Evolutionary conservation across 1,140 invertebrate species (phyloP), one percentile per base, ranked within the genome.

Genomic region (Drosophila insularis): DNA sequence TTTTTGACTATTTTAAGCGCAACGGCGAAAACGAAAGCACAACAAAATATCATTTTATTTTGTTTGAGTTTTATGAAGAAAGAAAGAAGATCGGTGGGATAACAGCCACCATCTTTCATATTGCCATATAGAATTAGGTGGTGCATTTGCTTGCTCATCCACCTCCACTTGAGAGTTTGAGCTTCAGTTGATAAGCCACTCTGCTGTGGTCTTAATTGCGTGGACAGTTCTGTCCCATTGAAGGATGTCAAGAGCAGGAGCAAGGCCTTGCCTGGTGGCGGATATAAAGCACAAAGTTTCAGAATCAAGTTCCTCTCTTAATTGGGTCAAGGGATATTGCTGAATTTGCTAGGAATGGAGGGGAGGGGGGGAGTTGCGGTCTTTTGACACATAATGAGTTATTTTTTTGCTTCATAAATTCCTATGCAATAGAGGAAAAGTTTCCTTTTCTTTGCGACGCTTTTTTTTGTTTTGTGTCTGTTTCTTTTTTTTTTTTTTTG

Each of bases 371-470:
- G 54, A 11, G n/a, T 40, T 59, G 40, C 35, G 8, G 54, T 67
- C 66, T 77, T 82, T 67, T 87, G 82, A 89, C 79, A 89, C 84
- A 87, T 82, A 87, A 87, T 89, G 80, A 82, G 75, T 82, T 77
- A 78, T 79, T 71, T 87, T 81, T 69, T 71, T 69, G 13, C 66
- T 21, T 65, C 72, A 87, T 86, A 78, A 86, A 76, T 77, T 87
- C 73, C 79, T 64, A 64, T 81, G 68, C 59, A 74, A 71, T 54
- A 65, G 31, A 46, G 58, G 40, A 39, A 60, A 76, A 69, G 43
- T 50, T 50, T 50, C 43, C 43, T 21, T 50, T 50, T 19, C 43
- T 50, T 50, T 46, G 43, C 14, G 43, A 14, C 43, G 14, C 5
- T 1, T 50, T 50, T 11, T 50, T 50, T 21, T 50, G 17, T 50